A percentile compares a stretch with the other conserved stretches of the same genome.
Conservation (phyloP, 2,113 vertebrate genomes). For the Neodontobutis hainanensis region DNA sequence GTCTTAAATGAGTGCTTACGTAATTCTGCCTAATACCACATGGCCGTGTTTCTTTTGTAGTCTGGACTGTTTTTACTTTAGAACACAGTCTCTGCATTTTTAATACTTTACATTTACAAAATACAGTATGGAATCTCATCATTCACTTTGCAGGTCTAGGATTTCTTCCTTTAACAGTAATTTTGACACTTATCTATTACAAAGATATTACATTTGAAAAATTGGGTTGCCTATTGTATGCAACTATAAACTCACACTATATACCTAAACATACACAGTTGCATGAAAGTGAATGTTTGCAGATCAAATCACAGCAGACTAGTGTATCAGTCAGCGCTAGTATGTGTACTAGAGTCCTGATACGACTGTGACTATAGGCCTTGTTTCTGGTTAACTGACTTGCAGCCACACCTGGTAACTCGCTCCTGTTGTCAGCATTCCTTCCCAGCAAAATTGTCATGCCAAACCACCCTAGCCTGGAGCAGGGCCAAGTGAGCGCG, state of each 20-base stretch:
- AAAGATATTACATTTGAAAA: too few relatives aligned
- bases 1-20: conserved; percentile 9
- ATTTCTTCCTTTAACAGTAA: too few relatives aligned
- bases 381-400: conserved; percentile 84
- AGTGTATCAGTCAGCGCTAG: conserved; percentile 26
- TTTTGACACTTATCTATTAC: too few relatives aligned
- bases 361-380: conserved; percentile 48
- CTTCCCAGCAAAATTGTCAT: conserved; percentile 81
- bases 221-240: too few relatives aligned
- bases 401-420: conserved; percentile 86
- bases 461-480: conserved; percentile 81
- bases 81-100: not conserved
- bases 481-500: conserved; percentile 73
- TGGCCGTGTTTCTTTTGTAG: conserved; percentile 6
- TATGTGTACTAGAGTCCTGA: conserved; percentile 42
- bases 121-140: too few relatives aligned
- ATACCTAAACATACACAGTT: not conserved
- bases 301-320: conserved; percentile 49
- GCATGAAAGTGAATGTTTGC: conserved; percentile 9
- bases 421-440: conserved; percentile 82
- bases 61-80: not conserved
- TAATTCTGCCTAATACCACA: conserved; percentile 14
- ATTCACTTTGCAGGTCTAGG: too few relatives aligned
- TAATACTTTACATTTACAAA: not conserved
- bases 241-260: too few relatives aligned